Evolutionary conservation across 2,888 invertebrate genomes (phyloP), one percentile per base, ranked within the genome.

Genomic region (Pocota personata): DNA sequence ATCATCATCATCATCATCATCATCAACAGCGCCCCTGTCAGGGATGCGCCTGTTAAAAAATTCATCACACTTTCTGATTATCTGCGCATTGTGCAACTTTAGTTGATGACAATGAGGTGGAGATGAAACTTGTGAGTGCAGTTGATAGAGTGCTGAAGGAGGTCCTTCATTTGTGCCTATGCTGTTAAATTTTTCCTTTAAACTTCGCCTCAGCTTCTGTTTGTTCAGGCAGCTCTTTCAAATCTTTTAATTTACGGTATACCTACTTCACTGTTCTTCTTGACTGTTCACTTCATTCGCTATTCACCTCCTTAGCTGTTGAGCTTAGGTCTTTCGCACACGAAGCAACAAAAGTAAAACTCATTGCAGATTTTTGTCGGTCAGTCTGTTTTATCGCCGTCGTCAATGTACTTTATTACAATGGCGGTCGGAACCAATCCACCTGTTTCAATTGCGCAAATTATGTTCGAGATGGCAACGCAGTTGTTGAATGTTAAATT

Each of bases 41-140:
- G 24, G 35, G 71, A 60, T 60, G 60, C 37, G 50, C 14, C 40
- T 69, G 40, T 10, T 77, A 16, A 77, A 77, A 67, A 77, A 77
- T 77, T 58, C 69, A 69, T 60, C 69, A 52, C 30, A 77, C 67
- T 69, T 52, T 60, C 50, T 66, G 32, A 24, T 75, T 75, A 55
- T 40, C n/a, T 48, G 48, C 52, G 40, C 52, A 21, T 52, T 64
- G 40, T 73, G 16, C n/a, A 10, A n/a, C 16, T 52, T 48, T 7
- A 35, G 19, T 66, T 57, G 75, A 50, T 32, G 62, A 57, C 52
- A 62, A 32, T n/a, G 55, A 35, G 21, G 30, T 60, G 35, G 7
- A 27, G 14, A 60, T 40, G 48, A 24, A 43, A 64, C 3, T 50
- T 58, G 3, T 24, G 10, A 12, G 6, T 40, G 37, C 19, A 37